These are phyloP conservation scores for Megalurothrips usitatus DNA, from an alignment of 2,888 invertebrate genomes.

Conservation along the genomic window DNA sequence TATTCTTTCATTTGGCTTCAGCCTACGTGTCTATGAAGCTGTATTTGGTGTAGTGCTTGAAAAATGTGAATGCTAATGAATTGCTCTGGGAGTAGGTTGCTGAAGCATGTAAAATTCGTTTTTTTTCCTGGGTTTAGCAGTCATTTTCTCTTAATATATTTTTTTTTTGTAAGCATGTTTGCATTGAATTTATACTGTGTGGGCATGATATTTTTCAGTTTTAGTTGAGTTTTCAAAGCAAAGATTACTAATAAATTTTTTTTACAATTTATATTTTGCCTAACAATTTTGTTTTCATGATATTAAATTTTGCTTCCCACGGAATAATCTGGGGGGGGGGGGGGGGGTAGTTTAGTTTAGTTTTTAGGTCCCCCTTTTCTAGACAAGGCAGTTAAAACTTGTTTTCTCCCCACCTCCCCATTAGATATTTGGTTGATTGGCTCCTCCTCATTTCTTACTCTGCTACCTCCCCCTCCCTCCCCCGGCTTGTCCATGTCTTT, in stretches of 20 bases:
- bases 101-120: background rate
- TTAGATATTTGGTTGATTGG: too few species aligned
- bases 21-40: background rate
- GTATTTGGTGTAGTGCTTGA: conserved; percentile 3
- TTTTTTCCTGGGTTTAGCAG: background rate
- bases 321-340: too few species aligned
- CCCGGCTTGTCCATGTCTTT: background rate
- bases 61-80: background rate
- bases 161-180: background rate
- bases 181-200: background rate
- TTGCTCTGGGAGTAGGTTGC: conserved; percentile 1
- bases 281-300: too few species aligned
- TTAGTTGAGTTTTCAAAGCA: background rate
- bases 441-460: background rate
- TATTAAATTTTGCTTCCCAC: too few species aligned
- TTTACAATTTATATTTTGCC: too few species aligned
- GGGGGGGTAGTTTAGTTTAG: too few species aligned
- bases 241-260: background rate
- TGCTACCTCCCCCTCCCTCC: background rate
- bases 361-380: too few species aligned
- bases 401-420: too few species aligned
- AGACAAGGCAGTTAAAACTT: too few species aligned
- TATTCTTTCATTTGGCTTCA: too few species aligned
- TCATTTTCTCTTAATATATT: background rate
- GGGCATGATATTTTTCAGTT: background rate